A percentile compares a stretch with the other conserved stretches of the same genome.
These are phyloP conservation scores for Teleopsis dalmanni DNA, from an alignment of 1,140 invertebrate species.

Conservation along the genomic window DNA sequence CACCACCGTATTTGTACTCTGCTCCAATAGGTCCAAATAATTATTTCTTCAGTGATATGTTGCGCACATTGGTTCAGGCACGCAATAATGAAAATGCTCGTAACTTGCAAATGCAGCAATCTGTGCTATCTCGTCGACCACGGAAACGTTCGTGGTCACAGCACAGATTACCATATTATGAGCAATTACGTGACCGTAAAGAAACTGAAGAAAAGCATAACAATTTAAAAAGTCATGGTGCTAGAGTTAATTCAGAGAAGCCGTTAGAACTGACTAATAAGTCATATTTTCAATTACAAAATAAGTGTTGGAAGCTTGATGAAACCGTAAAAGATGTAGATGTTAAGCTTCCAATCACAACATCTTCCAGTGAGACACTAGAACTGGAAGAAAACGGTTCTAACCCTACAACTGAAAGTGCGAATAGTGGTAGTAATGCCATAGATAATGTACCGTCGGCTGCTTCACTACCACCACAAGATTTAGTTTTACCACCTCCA, in stretches of 20 bases:
- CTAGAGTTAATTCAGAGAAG: slow-evolving; percentile 44
- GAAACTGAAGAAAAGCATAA: slow-evolving; percentile 41
- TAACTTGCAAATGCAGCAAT: slow-evolving; percentile 31
- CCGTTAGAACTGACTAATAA: slow-evolving; percentile 54
- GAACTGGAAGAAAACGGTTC: background rate
- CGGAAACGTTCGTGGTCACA: slow-evolving; percentile 59
- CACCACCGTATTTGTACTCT: slow-evolving; percentile 75
- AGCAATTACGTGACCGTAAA: slow-evolving; percentile 37
- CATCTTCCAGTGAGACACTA: background rate
- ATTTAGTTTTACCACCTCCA: slow-evolving; percentile 53
- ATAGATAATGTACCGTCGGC: slow-evolving; percentile 27
- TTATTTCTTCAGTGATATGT: slow-evolving; percentile 78
- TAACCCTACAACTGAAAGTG: slow-evolving; percentile 4
- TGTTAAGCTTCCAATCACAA: background rate
- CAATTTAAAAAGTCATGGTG: slow-evolving; percentile 28
- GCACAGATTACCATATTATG: slow-evolving; percentile 48
- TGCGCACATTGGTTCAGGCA: slow-evolving; percentile 66
- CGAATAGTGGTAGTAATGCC: slow-evolving; percentile 11
- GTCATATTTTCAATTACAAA: slow-evolving; percentile 12
- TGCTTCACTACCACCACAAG: slow-evolving; percentile 45
- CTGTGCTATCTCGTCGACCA: slow-evolving; percentile 46
- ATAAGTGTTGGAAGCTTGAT: slow-evolving; percentile 15
- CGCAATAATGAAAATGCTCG: slow-evolving; percentile 54
- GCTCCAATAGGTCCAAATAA: slow-evolving; percentile 65
- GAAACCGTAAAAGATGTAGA: background rate